Percentiles rank a stretch among this genome's conserved stretches.
phyloP scores from a whole-genome alignment of 2,113 vertebrate genomes.

The Etheostoma spectabile region DNA sequence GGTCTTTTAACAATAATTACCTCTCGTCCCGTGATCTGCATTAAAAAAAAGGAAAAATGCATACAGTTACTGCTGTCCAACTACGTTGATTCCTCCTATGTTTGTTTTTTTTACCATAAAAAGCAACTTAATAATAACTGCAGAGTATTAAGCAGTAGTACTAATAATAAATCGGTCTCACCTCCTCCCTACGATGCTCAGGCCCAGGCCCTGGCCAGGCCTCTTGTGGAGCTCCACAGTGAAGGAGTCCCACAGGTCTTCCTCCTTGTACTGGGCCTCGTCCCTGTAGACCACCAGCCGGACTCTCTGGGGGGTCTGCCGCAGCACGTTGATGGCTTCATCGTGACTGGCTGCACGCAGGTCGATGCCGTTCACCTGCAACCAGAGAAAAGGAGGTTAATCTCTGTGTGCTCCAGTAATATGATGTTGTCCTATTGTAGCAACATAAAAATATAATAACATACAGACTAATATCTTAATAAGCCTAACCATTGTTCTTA shows the following conservation, averaged over 20 bases:
- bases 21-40: slow-evolving; percentile 74
- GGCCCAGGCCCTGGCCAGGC: slow-evolving; percentile 92
- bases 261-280: slow-evolving; percentile 95
- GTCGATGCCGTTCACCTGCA: slow-evolving; percentile 93
- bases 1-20: slow-evolving; percentile 52
- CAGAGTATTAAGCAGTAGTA: background rate
- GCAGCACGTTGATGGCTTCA: slow-evolving; percentile 95
- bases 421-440: no score
- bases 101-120: background rate
- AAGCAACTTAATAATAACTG: background rate
- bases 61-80: slow-evolving; percentile 19
- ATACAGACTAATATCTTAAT: background rate
- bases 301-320: slow-evolving; percentile 94
- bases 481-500: background rate
- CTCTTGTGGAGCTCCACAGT: slow-evolving; percentile 92
- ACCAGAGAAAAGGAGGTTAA: background rate
- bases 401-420: background rate
- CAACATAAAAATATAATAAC: background rate
- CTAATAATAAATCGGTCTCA: slow-evolving; percentile 48
- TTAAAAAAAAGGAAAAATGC: slow-evolving; percentile 31
- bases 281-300: slow-evolving; percentile 92
- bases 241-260: slow-evolving; percentile 93
- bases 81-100: background rate
- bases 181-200: slow-evolving; percentile 98
- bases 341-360: slow-evolving; percentile 94